phyloP scores from a whole-genome alignment of 2,888 invertebrate genomes.

The Chalcosyrphus nemorum region DNA sequence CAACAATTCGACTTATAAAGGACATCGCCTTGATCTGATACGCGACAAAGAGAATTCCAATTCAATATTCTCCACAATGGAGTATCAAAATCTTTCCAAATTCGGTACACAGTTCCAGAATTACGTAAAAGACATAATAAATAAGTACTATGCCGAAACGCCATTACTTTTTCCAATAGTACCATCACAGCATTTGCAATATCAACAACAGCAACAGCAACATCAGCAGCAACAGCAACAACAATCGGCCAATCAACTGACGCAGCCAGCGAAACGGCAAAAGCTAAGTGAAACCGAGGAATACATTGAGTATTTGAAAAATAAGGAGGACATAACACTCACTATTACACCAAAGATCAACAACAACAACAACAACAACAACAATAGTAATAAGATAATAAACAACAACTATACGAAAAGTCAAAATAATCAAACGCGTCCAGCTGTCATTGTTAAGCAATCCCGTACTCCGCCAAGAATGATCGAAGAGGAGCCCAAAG shows the following conservation, averaged over 20 bases:
- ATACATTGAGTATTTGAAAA: conserved; percentile 81
- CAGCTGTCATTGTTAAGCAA: conserved; percentile 56
- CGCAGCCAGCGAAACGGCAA: conserved; percentile 75
- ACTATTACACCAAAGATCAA: conserved; percentile 79
- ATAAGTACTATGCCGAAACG: conserved; percentile 81
- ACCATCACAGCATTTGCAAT: conserved; percentile 70
- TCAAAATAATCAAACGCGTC: conserved; percentile 40
- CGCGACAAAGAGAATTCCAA: conserved; percentile 76
- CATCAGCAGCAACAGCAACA: conserved; percentile 57
- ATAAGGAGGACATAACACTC: conserved; percentile 81
- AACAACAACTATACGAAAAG: conserved; percentile 53
- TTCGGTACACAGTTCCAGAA: conserved; percentile 81
- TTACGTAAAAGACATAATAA: conserved; percentile 81
- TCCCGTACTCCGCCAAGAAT: conserved; percentile 41
- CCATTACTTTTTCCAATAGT: conserved; percentile 78
- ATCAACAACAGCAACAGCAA: too few relatives aligned
- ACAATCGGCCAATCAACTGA: conserved; percentile 49
- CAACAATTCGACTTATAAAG: conserved; percentile 64
- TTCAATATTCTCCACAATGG: conserved; percentile 80
- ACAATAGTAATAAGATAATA: conserved; percentile 36
- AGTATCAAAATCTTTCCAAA: conserved; percentile 81
- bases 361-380: conserved; percentile 42
- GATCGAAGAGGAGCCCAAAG: conserved; percentile 61
- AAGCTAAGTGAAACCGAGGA: conserved; percentile 80
- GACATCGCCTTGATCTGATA: conserved; percentile 78